Percentiles rank a stretch among this genome's conserved stretches.
Conservation (phyloP, 2,113 vertebrate species). For the Solea senegalensis region DNA sequence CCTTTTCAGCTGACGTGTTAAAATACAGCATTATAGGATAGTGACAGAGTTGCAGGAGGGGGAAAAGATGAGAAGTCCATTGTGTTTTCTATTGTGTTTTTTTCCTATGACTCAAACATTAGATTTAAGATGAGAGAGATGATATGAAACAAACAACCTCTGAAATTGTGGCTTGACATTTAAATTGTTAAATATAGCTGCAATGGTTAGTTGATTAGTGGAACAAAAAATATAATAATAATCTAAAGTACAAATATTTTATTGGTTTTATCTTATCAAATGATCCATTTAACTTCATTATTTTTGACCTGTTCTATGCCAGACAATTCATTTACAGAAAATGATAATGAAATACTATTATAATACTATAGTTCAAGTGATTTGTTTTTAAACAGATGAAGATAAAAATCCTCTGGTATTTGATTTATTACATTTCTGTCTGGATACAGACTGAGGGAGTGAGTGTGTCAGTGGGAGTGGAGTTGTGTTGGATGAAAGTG, state of each 20-base stretch:
- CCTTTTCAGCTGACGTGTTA: slow-evolving; percentile 60
- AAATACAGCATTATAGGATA: slow-evolving; percentile 9
- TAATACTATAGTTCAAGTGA: no score
- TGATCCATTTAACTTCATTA: no score
- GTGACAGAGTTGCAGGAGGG: neutral
- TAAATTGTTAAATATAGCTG: neutral
- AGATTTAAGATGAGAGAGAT: neutral
- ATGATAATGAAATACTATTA: no score
- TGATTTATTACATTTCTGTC: neutral
- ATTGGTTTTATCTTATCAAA: no score
- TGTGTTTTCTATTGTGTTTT: no score
- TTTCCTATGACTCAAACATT: neutral
- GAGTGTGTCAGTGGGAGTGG: slow-evolving; percentile 5
- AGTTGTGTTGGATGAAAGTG: slow-evolving; percentile 32
- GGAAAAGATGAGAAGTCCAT: no score
- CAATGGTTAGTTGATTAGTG: no score
- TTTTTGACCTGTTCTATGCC: no score
- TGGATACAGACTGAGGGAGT: slow-evolving; percentile 4
- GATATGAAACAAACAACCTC: neutral
- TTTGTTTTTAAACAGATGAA: no score
- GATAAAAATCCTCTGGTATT: neutral
- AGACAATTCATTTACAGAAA: no score
- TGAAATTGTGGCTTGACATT: neutral
- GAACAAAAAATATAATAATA: no score
- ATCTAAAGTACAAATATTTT: no score